Evolutionary conservation across 2,888 invertebrate species (phyloP).

Genomic region (Ethmia dodecea): DNA sequence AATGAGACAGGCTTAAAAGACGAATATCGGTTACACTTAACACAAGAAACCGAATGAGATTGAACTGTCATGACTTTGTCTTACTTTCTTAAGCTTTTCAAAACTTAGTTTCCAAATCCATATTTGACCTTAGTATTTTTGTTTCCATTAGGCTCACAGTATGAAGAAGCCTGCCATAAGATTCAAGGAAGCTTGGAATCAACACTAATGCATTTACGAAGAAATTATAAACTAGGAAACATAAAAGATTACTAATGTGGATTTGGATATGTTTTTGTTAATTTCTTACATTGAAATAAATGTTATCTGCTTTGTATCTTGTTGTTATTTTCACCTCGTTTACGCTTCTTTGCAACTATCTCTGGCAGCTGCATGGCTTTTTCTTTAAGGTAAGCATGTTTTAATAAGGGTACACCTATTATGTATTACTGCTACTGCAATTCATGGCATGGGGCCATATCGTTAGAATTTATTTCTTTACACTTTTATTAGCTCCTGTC

Average conservation of each 20-base stretch:
- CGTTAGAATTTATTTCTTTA: no score
- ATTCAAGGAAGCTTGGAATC: slow-evolving; percentile 37
- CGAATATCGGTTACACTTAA: no score
- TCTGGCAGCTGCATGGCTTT: slow-evolving; percentile 18
- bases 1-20: no score
- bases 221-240: slow-evolving; percentile 26
- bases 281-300: slow-evolving; percentile 49
- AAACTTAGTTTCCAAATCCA: slow-evolving; percentile 53
- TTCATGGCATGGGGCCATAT: no score
- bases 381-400: slow-evolving; percentile 23
- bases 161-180: slow-evolving; percentile 50
- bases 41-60: no score
- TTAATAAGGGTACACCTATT: no score
- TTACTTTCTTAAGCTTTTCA: not conserved
- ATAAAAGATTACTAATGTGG: no score
- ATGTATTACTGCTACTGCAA: no score
- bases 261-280: slow-evolving; percentile 58
- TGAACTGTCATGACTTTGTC: no score
- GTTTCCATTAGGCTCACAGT: slow-evolving; percentile 71
- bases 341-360: slow-evolving; percentile 15
- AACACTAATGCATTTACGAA: slow-evolving; percentile 61
- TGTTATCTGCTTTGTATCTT: slow-evolving; percentile 44
- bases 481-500: no score
- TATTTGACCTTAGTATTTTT: slow-evolving; percentile 43
- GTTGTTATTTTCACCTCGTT: slow-evolving; percentile 29